Percentiles rank a stretch among this genome's conserved stretches.
Evolutionary conservation across 92 coral and sea anemone species (phyloP).

Genomic region (Diadumene lineata): DNA sequence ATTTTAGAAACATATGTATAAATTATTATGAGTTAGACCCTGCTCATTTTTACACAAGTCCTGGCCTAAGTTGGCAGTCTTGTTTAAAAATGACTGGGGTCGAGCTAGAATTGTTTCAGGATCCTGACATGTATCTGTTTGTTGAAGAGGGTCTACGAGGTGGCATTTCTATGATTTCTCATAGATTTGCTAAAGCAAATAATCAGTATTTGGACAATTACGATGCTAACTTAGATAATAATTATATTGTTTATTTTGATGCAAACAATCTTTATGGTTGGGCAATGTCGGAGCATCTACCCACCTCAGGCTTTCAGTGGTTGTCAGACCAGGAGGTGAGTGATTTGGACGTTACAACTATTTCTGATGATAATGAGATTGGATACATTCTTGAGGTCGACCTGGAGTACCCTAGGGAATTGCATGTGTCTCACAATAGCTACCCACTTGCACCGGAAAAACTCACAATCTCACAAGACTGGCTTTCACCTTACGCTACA

Average conservation of each 20-base stretch:
- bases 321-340: no score
- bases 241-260: no score
- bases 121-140: conserved; percentile 42
- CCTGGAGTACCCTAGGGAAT: conserved; percentile 18
- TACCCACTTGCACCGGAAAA: conserved; percentile 36
- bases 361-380: no score
- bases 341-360: no score
- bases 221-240: no score
- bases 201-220: conserved; percentile 21
- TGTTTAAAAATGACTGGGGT: no score
- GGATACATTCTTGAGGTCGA: conserved; percentile 29
- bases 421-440: conserved; percentile 36
- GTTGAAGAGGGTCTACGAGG: conserved; percentile 34
- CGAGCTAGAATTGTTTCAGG: conserved; percentile 41
- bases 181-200: conserved; percentile 36
- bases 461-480: background rate
- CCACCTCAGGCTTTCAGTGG: no score
- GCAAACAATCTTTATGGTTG: no score
- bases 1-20: conserved; percentile 44
- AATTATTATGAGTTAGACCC: conserved; percentile 38
- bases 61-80: conserved; percentile 40
- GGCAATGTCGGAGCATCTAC: no score
- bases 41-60: no score
- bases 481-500: conserved; percentile 16
- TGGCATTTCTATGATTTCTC: conserved; percentile 34